Evolutionary conservation across 2,888 invertebrate genomes (phyloP).

Genomic region (Candidula unifasciata): DNA sequence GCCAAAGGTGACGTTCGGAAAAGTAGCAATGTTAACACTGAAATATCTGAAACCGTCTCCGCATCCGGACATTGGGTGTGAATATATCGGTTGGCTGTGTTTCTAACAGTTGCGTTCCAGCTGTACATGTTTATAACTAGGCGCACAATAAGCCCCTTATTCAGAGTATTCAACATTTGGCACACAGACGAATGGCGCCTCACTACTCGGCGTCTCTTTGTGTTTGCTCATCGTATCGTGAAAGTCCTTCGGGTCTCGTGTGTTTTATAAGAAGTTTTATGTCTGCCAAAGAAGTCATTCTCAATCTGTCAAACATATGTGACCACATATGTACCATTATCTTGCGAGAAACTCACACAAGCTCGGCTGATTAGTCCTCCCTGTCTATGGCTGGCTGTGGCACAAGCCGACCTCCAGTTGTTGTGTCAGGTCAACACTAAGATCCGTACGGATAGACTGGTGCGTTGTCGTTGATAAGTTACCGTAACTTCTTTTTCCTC

Average conservation of each 20-base stretch:
- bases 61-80: background rate
- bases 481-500: too few relatives aligned
- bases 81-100: background rate
- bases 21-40: background rate
- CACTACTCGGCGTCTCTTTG: background rate
- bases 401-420: too few relatives aligned
- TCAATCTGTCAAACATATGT: background rate
- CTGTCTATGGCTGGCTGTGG: background rate
- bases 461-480: too few relatives aligned
- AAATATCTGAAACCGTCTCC: background rate
- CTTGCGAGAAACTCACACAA: background rate
- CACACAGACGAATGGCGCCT: conserved; percentile 10
- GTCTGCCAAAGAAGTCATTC: background rate
- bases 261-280: background rate
- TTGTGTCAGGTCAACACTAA: too few relatives aligned
- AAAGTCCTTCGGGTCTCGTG: background rate
- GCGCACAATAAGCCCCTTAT: background rate
- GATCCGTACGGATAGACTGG: too few relatives aligned
- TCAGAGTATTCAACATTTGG: background rate
- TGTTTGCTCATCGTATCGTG: conserved; percentile 9
- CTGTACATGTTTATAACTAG: background rate
- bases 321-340: background rate
- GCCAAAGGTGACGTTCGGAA: background rate
- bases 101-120: conserved; percentile 35
- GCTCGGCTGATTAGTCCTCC: background rate